Percentiles rank a stretch among this genome's conserved stretches.
phyloP scores from a whole-genome alignment of 2,888 invertebrate genomes.

The Andrena chrysosceles region DNA sequence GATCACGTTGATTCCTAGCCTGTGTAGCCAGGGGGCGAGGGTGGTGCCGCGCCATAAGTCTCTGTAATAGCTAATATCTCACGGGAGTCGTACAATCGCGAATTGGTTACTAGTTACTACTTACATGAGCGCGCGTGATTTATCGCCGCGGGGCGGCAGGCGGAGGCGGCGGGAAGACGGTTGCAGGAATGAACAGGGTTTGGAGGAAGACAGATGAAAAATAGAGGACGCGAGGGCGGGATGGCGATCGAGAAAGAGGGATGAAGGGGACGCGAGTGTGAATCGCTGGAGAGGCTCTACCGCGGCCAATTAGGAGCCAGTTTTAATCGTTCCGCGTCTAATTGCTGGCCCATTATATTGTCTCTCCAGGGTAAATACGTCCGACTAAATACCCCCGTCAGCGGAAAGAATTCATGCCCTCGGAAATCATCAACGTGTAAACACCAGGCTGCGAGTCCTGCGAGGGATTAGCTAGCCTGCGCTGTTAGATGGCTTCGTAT shows the following conservation, averaged over 20 bases:
- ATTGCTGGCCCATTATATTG: slow-evolving; percentile 79
- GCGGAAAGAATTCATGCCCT: slow-evolving; percentile 57
- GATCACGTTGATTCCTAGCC: slow-evolving; percentile 70
- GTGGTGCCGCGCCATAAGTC: slow-evolving; percentile 77
- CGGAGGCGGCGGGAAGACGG: slow-evolving; percentile 56
- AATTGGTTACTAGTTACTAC: slow-evolving; percentile 83
- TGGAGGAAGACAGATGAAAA: slow-evolving; percentile 44
- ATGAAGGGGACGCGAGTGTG: slow-evolving; percentile 66
- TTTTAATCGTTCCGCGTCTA: slow-evolving; percentile 82
- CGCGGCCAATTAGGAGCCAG: slow-evolving; percentile 81
- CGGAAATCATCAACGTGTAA: slow-evolving; percentile 59
- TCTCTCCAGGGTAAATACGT: slow-evolving; percentile 79
- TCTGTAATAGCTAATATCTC: slow-evolving; percentile 83
- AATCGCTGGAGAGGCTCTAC: slow-evolving; percentile 70
- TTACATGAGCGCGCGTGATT: slow-evolving; percentile 81
- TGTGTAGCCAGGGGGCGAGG: slow-evolving; percentile 61
- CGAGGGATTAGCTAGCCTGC: slow-evolving; percentile 16
- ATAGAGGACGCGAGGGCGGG: slow-evolving; percentile 57
- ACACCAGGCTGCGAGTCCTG: slow-evolving; percentile 37
- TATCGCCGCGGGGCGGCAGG: slow-evolving; percentile 73
- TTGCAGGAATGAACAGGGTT: slow-evolving; percentile 26
- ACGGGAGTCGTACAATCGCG: slow-evolving; percentile 82
- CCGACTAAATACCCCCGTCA: slow-evolving; percentile 65
- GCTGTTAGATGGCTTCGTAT: slow-evolving; percentile 40
- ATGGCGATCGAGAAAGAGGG: slow-evolving; percentile 40